Percentiles rank a stretch among this genome's conserved stretches.
These are phyloP conservation scores for Pseudococcus longispinus DNA, from an alignment of 2,888 invertebrate genomes.

Conservation along the genomic window DNA sequence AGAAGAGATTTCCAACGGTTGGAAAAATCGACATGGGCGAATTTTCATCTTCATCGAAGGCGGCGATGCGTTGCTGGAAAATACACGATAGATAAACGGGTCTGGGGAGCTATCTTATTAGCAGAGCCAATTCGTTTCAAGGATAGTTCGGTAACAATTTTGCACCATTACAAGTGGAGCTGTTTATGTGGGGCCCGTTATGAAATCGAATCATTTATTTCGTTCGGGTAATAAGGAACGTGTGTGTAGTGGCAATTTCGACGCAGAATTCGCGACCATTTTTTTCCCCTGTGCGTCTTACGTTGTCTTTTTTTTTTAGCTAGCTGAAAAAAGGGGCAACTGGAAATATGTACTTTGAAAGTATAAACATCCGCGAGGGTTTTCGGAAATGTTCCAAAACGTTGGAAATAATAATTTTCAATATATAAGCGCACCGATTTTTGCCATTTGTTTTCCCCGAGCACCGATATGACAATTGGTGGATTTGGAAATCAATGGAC, in stretches of 20 bases:
- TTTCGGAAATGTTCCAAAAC: not conserved
- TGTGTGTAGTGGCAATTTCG: not conserved
- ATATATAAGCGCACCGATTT: not conserved
- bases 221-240: not conserved
- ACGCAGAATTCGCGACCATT: not conserved
- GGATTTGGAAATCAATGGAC: not conserved
- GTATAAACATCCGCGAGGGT: conserved; percentile 12
- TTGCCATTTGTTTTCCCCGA: not conserved
- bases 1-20: not conserved
- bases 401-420: not conserved
- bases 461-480: not conserved
- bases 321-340: not conserved
- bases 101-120: conserved; percentile 22
- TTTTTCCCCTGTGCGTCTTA: not conserved
- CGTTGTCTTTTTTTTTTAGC: not conserved
- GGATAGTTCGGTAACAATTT: conserved; percentile 18
- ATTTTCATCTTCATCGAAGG: not conserved
- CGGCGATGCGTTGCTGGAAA: not conserved
- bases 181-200: not conserved
- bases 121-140: conserved; percentile 16
- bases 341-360: not conserved
- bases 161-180: not conserved
- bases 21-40: not conserved
- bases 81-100: not conserved
- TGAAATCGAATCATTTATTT: conserved; percentile 19